These are phyloP conservation scores for Apotomis betuletana DNA, from an alignment of 2,888 invertebrate species.

Conservation along the genomic window DNA sequence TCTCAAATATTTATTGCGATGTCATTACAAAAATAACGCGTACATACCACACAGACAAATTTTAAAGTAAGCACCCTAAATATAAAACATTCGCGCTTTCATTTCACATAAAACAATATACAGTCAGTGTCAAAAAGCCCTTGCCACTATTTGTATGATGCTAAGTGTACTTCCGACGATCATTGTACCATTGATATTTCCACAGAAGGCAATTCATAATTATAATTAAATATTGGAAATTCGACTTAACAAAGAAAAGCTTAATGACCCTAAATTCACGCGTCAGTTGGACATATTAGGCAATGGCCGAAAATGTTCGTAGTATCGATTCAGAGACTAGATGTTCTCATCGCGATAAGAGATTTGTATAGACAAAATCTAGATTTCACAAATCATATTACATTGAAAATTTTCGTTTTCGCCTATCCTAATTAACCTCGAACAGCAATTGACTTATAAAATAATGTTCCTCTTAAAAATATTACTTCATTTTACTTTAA, in stretches of 20 bases:
- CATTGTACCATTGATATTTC: constrained; percentile 17
- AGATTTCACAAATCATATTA: no score
- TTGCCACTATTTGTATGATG: constrained; percentile 4
- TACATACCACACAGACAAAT: constrained; percentile 32
- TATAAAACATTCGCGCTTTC: constrained; percentile 35
- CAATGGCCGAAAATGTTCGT: no score
- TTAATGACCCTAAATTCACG: no score
- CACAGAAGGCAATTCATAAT: constrained; percentile 16
- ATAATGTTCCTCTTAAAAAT: constrained; percentile 25
- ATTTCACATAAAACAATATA: constrained; percentile 32
- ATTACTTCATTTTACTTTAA: constrained; percentile 22
- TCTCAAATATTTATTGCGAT: constrained; percentile 40
- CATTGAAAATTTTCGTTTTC: no score
- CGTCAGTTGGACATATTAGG: no score
- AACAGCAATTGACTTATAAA: constrained; percentile 1
- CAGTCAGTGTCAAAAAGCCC: constrained; percentile 33
- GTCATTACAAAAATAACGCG: constrained; percentile 40
- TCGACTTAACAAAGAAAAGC: constrained; percentile 11
- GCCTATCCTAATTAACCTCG: no score
- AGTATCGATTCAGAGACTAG: no score
- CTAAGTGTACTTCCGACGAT: constrained; percentile 16
- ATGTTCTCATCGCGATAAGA: no score
- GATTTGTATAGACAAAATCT: no score
- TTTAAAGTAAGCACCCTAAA: constrained; percentile 32
- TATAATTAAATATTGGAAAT: constrained; percentile 7